Conservation (phyloP, 2,888 invertebrate species). For the Leptopilina syphax region DNA sequence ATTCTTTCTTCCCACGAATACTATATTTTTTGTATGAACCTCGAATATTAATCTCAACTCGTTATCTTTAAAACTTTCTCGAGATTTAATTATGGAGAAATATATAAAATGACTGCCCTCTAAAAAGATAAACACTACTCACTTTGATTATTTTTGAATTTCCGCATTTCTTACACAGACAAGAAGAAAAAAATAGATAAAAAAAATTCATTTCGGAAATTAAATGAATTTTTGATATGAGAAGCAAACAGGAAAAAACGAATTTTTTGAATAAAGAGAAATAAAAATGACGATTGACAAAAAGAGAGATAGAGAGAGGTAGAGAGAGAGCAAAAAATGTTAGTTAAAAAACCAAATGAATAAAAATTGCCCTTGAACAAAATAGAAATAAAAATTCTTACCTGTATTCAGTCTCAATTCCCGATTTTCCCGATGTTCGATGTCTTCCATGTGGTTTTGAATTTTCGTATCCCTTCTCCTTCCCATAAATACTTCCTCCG, state of each 20-base stretch:
- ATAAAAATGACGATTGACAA: not conserved
- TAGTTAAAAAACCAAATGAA: constrained; percentile 7
- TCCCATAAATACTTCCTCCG: constrained; percentile 88
- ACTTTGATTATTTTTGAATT: not conserved
- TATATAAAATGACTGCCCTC: not conserved
- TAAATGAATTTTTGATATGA: no score
- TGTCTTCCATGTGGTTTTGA: constrained; percentile 62
- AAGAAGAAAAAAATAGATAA: not conserved
- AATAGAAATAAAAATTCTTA: constrained; percentile 51
- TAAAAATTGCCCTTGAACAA: not conserved
- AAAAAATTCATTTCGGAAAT: no score
- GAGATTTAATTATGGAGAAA: not conserved
- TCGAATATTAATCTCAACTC: constrained; percentile 5
- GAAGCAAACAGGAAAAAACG: not conserved
- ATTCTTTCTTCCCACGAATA: constrained; percentile 14
- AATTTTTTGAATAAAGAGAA: not conserved
- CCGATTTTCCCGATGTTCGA: constrained; percentile 24
- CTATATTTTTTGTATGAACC: not conserved
- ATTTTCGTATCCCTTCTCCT: constrained; percentile 88
- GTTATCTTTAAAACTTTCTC: not conserved
- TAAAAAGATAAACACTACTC: not conserved
- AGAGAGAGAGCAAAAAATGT: constrained; percentile 9
- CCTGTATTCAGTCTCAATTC: constrained; percentile 64
- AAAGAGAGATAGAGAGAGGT: not conserved
- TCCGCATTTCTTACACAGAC: not conserved